phyloP scores from a whole-genome alignment of 2,888 invertebrate species.

The Drosophila fungiperda region DNA sequence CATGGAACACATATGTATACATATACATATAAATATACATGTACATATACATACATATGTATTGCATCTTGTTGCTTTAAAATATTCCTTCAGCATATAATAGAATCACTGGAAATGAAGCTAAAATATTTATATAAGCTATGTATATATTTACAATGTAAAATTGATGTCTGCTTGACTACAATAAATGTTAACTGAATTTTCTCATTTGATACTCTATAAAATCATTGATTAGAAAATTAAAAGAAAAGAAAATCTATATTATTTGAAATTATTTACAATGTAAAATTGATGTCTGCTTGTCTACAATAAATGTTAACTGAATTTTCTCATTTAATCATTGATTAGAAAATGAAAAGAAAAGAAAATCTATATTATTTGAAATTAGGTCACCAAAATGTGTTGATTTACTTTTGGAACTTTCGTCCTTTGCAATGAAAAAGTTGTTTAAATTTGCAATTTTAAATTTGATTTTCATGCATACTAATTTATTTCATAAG shows the following conservation, averaged over 20 bases:
- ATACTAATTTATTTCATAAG: neutral
- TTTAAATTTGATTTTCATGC: neutral
- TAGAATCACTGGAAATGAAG: neutral
- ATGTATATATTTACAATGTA: neutral
- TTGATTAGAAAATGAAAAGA: no score
- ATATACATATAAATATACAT: no score
- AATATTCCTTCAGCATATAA: neutral
- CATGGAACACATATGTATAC: slow-evolving; percentile 27
- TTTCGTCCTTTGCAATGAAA: neutral
- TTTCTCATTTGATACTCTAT: no score
- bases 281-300: no score
- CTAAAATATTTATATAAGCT: neutral
- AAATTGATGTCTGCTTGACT: no score
- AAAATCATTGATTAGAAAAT: no score
- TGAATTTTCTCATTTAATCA: no score
- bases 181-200: no score
- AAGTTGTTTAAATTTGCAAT: neutral
- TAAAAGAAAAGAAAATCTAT: no score
- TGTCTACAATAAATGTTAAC: no score
- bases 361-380: neutral
- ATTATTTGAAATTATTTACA: no score
- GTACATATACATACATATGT: slow-evolving; percentile 1
- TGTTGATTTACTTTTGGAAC: neutral
- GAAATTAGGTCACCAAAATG: neutral
- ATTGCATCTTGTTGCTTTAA: slow-evolving; percentile 11